phyloP scores from a whole-genome alignment of 2,113 vertebrate species.

The Megaptera novaeangliae region DNA sequence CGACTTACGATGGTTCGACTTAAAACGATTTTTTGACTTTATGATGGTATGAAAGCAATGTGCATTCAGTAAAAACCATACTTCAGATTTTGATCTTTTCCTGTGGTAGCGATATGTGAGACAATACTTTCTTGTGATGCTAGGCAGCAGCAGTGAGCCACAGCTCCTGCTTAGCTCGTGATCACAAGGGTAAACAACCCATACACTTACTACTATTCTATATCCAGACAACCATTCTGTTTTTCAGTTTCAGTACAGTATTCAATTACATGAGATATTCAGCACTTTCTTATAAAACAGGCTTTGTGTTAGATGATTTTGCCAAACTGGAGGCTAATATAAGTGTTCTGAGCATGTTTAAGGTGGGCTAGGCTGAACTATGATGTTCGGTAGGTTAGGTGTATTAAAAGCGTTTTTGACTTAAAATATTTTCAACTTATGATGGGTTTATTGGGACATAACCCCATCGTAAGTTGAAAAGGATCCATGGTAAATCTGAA shows the following conservation, averaged over 20 bases:
- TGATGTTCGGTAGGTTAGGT: not conserved
- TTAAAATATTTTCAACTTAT: not conserved
- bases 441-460: not conserved
- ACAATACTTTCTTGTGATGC: not conserved
- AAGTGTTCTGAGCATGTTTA: not conserved
- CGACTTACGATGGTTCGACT: not conserved
- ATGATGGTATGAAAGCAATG: not conserved
- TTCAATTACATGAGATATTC: not conserved
- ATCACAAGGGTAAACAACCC: not conserved
- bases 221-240: not conserved
- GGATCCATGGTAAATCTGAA: not conserved
- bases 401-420: not conserved
- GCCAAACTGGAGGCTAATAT: not conserved
- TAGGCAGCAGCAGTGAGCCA: not conserved
- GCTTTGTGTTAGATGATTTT: not conserved
- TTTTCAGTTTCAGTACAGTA: not conserved
- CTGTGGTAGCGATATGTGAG: not conserved
- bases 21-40: not conserved
- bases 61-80: not conserved
- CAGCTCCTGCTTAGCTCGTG: not conserved
- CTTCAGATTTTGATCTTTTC: not conserved
- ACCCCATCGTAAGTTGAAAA: not conserved
- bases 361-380: not conserved
- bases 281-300: not conserved
- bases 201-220: not conserved